Conservation (phyloP, 2,113 vertebrate species). For the Blennius ocellaris region DNA sequence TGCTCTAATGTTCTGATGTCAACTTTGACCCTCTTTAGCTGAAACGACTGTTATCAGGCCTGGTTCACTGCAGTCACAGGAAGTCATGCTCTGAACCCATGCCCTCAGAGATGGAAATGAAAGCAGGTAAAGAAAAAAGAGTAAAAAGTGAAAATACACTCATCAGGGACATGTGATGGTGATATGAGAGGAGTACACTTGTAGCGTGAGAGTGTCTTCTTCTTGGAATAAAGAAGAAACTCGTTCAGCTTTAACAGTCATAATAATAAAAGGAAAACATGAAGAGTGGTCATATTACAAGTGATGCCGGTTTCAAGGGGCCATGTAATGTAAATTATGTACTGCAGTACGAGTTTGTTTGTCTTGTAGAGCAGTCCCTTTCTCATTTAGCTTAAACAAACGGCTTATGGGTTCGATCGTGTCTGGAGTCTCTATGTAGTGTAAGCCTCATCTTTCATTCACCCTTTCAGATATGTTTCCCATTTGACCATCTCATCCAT, state of each 20-base stretch:
- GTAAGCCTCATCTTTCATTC: constrained; percentile 54
- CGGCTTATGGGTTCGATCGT: constrained; percentile 43
- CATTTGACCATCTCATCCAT: constrained; percentile 56
- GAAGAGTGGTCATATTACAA: constrained; percentile 26
- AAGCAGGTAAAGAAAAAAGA: constrained; percentile 63
- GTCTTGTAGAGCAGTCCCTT: constrained; percentile 20
- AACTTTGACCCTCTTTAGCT: constrained; percentile 67
- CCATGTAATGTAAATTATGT: constrained; percentile 43
- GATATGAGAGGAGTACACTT: not conserved
- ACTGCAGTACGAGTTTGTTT: constrained; percentile 21
- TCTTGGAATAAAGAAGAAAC: not conserved
- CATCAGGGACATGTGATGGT: not conserved
- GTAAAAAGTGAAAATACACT: constrained; percentile 4
- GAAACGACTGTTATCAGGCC: constrained; percentile 69
- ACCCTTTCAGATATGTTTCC: constrained; percentile 54
- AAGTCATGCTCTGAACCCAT: constrained; percentile 84
- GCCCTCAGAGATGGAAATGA: constrained; percentile 70
- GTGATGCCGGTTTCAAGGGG: constrained; percentile 31
- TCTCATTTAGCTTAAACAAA: constrained; percentile 53
- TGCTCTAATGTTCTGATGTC: constrained; percentile 45
- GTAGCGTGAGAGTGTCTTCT: not conserved
- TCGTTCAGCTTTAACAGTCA: not conserved
- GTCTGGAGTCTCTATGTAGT: constrained; percentile 44
- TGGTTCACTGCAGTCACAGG: constrained; percentile 84
- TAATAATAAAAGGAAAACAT: constrained; percentile 28